Conservation (phyloP, 2,113 vertebrate genomes). For the Platysteira castanea region DNA sequence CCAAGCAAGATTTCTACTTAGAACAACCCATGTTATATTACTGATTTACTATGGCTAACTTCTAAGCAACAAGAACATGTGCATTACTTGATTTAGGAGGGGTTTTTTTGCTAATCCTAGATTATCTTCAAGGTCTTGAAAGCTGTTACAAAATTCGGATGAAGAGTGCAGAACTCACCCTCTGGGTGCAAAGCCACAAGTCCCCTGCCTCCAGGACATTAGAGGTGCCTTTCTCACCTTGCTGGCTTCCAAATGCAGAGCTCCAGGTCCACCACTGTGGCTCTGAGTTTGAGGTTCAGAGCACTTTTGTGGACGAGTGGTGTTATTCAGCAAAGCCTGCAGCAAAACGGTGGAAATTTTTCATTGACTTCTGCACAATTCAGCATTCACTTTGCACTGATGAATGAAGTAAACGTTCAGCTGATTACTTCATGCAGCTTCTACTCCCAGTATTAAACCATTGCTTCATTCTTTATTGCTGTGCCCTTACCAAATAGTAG, state of each 20-base stretch:
- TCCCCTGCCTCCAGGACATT: neutral
- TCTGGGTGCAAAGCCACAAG: neutral
- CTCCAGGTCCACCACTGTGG: neutral
- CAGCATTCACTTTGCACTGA: neutral
- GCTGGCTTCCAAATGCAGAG: neutral
- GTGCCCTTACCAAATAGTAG: neutral
- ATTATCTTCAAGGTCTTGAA: neutral
- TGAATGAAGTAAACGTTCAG: conserved; percentile 5
- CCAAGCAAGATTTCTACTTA: neutral
- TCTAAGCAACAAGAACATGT: neutral
- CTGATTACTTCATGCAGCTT: neutral
- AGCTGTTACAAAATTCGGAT: neutral
- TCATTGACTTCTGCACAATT: neutral
- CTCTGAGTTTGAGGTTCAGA: neutral
- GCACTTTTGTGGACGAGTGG: neutral
- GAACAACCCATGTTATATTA: neutral
- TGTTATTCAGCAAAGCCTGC: neutral
- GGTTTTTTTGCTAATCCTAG: neutral
- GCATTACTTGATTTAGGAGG: neutral
- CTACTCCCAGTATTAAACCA: neutral
- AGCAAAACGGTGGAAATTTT: neutral
- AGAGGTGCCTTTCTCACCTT: neutral
- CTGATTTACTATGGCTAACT: neutral
- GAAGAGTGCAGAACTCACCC: neutral
- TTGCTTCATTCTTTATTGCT: neutral